phyloP scores from a whole-genome alignment of 2,797 vertebrate species.

The Gadopsis marmoratus region DNA sequence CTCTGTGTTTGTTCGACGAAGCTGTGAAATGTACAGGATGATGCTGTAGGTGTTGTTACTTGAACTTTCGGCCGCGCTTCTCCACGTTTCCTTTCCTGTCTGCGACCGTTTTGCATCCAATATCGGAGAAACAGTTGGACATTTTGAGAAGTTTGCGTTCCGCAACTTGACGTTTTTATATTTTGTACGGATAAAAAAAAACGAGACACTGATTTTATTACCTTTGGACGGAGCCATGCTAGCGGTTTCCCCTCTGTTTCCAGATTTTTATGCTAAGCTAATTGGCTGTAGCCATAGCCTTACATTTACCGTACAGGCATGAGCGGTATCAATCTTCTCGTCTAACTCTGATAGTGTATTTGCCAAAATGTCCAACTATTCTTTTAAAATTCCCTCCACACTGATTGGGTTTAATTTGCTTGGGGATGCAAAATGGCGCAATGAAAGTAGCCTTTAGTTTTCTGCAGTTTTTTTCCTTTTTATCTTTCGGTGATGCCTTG shows the following conservation, averaged over 20 bases:
- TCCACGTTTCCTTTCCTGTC: slow-evolving; percentile 1
- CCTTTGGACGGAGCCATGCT: neutral
- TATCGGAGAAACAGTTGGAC: neutral
- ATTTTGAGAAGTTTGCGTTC: neutral
- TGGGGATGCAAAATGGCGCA: slow-evolving; percentile 14
- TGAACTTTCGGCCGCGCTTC: slow-evolving; percentile 45
- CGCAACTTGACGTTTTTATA: neutral
- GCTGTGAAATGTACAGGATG: slow-evolving; percentile 81
- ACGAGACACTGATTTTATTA: neutral
- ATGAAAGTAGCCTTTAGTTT: slow-evolving; percentile 7
- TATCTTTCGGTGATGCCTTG: neutral
- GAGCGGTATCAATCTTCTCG: neutral
- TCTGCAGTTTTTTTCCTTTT: neutral
- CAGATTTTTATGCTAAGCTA: slow-evolving; percentile 7
- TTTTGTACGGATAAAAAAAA: neutral
- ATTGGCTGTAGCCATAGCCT: neutral
- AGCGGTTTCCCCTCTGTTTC: neutral
- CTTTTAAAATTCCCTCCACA: neutral
- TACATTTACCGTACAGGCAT: neutral
- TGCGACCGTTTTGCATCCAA: neutral
- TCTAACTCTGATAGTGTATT: neutral
- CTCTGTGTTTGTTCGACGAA: slow-evolving; percentile 68
- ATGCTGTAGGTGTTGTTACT: slow-evolving; percentile 70
- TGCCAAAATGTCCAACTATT: neutral
- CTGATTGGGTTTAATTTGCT: neutral